Evolutionary conservation across 30 jellyfish, hydroid and myxozoan species (phyloP).

Genomic region (Chironex yamaguchii): DNA sequence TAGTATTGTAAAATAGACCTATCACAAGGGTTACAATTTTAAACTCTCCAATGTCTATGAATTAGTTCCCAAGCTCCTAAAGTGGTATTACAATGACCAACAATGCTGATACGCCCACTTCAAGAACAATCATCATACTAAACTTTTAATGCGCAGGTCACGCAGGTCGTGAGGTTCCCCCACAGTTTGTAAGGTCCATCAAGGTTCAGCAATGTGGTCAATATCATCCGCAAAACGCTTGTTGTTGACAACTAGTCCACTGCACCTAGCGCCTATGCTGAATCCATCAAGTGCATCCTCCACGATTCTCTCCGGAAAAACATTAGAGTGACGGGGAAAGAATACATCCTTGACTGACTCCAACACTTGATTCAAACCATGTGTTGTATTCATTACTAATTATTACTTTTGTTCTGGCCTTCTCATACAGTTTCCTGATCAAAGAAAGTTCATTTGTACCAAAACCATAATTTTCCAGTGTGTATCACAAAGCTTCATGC

Average conservation of each 20-base stretch:
- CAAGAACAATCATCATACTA: too few relatives aligned
- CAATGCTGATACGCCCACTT: too few relatives aligned
- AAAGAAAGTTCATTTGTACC: background rate
- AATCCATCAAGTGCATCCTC: background rate
- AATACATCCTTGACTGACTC: background rate
- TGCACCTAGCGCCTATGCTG: background rate
- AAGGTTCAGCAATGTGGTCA: conserved; percentile 7
- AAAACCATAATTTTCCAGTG: background rate
- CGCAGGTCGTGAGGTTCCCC: too few relatives aligned
- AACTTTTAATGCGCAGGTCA: too few relatives aligned
- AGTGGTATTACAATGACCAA: too few relatives aligned
- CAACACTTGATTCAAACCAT: background rate
- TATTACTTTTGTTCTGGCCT: background rate
- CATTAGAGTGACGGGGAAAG: background rate
- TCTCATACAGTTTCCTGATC: background rate
- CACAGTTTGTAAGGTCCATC: too few relatives aligned
- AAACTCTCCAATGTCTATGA: too few relatives aligned
- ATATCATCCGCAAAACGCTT: background rate
- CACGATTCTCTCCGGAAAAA: background rate
- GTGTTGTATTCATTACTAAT: too few relatives aligned
- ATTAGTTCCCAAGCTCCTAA: too few relatives aligned
- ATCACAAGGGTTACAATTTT: too few relatives aligned
- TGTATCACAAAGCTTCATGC: background rate
- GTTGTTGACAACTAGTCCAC: background rate
- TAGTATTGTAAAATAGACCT: too few relatives aligned